phyloP scores from a whole-genome alignment of 2,888 invertebrate species.

The Acleris holmiana region DNA sequence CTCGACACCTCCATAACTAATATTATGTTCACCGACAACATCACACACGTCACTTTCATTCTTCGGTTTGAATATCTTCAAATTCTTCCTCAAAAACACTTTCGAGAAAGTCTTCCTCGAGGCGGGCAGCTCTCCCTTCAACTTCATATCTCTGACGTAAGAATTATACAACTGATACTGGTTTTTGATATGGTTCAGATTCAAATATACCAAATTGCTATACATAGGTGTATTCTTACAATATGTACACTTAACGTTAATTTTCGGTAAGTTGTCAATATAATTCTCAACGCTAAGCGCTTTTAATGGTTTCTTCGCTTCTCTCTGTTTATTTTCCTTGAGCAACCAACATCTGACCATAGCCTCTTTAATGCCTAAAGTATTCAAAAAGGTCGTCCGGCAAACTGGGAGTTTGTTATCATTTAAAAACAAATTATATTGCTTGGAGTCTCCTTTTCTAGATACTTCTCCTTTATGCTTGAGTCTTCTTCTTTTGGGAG shows the following conservation, averaged over 20 bases:
- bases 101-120: conserved; percentile 67
- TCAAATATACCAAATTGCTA: conserved; percentile 50
- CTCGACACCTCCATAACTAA: conserved; percentile 38
- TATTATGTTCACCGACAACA: conserved; percentile 56
- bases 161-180: conserved; percentile 58
- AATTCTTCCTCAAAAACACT: conserved; percentile 54
- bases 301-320: conserved; percentile 54
- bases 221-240: conserved; percentile 47
- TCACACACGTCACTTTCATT: conserved; percentile 61
- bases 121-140: conserved; percentile 48
- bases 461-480: conserved; percentile 52
- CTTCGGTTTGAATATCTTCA: conserved; percentile 65
- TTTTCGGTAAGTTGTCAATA: conserved; percentile 60
- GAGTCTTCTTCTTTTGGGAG: conserved; percentile 55
- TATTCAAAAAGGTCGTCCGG: conserved; percentile 62
- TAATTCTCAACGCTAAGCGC: conserved; percentile 56
- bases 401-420: conserved; percentile 56
- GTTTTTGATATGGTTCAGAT: conserved; percentile 57
- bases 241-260: conserved; percentile 54
- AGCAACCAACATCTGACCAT: conserved; percentile 63
- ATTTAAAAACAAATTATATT: conserved; percentile 53
- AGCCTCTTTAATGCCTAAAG: conserved; percentile 66
- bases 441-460: conserved; percentile 61
- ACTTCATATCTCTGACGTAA: conserved; percentile 56
- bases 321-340: conserved; percentile 45